These are phyloP conservation scores for Panzeria rudis DNA, from an alignment of 2,888 invertebrate genomes.

Conservation along the genomic window DNA sequence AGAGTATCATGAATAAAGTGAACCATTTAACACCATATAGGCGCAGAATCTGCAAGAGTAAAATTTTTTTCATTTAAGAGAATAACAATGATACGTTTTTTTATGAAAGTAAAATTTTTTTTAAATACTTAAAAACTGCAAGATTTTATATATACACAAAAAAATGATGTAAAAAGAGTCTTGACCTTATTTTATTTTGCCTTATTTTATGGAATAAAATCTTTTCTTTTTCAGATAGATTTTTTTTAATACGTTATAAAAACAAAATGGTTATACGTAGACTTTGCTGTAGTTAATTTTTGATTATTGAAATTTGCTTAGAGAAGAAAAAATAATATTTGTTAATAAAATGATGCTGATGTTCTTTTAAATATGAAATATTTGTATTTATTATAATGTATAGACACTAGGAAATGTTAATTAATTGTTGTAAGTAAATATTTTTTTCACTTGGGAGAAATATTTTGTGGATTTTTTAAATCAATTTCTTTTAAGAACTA, in stretches of 20 bases:
- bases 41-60: constrained; percentile 59
- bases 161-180: constrained; percentile 30
- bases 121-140: constrained; percentile 1
- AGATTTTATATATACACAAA: not conserved
- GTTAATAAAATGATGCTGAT: constrained; percentile 3
- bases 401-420: constrained; percentile 30
- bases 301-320: not conserved
- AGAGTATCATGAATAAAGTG: constrained; percentile 25
- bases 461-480: not conserved
- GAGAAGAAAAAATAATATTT: not conserved
- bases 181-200: constrained; percentile 63
- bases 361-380: not conserved
- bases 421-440: not conserved
- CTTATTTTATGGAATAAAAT: constrained; percentile 29
- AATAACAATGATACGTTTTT: constrained; percentile 17
- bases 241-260: not conserved
- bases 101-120: constrained; percentile 4
- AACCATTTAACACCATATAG: not conserved
- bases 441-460: not conserved
- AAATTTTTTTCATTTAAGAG: constrained; percentile 22
- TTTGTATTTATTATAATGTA: constrained; percentile 9
- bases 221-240: not conserved
- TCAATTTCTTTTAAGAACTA: not conserved
- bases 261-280: not conserved
- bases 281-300: not conserved